Evolutionary conservation across 2,888 invertebrate genomes (phyloP).

Genomic region (Hemistola chrysoprasaria): DNA sequence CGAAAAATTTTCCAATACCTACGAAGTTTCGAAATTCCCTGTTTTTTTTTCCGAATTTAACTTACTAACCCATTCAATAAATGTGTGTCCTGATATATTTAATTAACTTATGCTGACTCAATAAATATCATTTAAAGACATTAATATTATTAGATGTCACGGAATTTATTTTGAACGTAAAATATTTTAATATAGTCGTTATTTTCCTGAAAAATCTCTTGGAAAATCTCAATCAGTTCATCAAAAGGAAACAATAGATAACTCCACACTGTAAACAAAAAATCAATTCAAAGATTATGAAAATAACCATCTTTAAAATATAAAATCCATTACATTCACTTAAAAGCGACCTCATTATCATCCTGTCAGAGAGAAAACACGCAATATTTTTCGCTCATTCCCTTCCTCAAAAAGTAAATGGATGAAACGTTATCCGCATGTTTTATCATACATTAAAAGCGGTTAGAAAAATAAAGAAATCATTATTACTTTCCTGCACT

Average conservation of each 20-base stretch:
- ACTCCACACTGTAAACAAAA: conserved; percentile 11
- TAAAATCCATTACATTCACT: conserved; percentile 21
- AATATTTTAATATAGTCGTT: too few species aligned
- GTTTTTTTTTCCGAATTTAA: too few species aligned
- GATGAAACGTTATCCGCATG: conserved; percentile 32
- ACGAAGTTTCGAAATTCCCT: too few species aligned
- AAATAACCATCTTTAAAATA: conserved; percentile 7
- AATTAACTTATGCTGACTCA: too few species aligned
- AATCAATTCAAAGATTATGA: conserved; percentile 9
- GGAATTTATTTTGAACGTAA: too few species aligned
- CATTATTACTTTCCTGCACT: conserved; percentile 16
- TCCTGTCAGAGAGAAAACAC: conserved; percentile 18
- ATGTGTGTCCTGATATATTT: too few species aligned
- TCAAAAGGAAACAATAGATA: conserved; percentile 2
- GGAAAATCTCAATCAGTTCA: conserved; percentile 5
- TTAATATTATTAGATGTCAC: too few species aligned
- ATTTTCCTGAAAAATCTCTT: not conserved
- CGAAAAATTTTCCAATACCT: too few species aligned
- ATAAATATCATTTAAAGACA: too few species aligned
- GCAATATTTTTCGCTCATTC: conserved; percentile 21
- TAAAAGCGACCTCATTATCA: conserved; percentile 11
- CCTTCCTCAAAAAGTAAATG: conserved; percentile 16
- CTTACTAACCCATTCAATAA: too few species aligned
- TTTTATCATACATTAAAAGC: conserved; percentile 36
- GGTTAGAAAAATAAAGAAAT: conserved; percentile 19